Evolutionary conservation across 2,797 vertebrate genomes (phyloP).

Genomic region (Tadarida brasiliensis): DNA sequence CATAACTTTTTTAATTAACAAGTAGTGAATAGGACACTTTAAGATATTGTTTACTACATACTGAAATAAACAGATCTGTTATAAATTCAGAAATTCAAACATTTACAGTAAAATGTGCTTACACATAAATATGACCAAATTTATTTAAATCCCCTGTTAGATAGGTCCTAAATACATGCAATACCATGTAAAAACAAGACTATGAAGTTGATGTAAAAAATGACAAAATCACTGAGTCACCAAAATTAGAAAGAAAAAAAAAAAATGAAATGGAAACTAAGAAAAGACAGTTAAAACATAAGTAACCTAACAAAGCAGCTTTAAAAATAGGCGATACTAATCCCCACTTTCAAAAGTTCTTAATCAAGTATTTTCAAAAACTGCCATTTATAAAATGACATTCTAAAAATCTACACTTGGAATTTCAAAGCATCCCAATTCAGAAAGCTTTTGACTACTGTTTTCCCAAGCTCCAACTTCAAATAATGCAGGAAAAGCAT

Average conservation of each 20-base stretch:
- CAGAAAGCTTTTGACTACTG: slow-evolving; percentile 72
- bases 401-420: slow-evolving; percentile 77
- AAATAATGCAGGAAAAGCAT: slow-evolving; percentile 74
- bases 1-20: slow-evolving; percentile 84
- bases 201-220: slow-evolving; percentile 73
- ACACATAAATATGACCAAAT: slow-evolving; percentile 83
- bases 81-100: slow-evolving; percentile 82
- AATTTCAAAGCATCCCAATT: slow-evolving; percentile 78
- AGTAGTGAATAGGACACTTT: slow-evolving; percentile 81
- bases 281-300: slow-evolving; percentile 75
- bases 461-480: slow-evolving; percentile 62
- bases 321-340: slow-evolving; percentile 77
- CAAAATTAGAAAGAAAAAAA: slow-evolving; percentile 79
- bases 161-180: slow-evolving; percentile 63
- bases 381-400: slow-evolving; percentile 85
- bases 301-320: slow-evolving; percentile 80
- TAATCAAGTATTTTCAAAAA: slow-evolving; percentile 76
- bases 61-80: slow-evolving; percentile 82
- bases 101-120: slow-evolving; percentile 84
- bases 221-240: slow-evolving; percentile 77
- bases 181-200: slow-evolving; percentile 78
- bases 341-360: slow-evolving; percentile 77
- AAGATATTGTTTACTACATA: slow-evolving; percentile 82
- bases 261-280: slow-evolving; percentile 80
- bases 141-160: slow-evolving; percentile 75